phyloP scores from a whole-genome alignment of 2,888 invertebrate species.

The Idaea straminata region DNA sequence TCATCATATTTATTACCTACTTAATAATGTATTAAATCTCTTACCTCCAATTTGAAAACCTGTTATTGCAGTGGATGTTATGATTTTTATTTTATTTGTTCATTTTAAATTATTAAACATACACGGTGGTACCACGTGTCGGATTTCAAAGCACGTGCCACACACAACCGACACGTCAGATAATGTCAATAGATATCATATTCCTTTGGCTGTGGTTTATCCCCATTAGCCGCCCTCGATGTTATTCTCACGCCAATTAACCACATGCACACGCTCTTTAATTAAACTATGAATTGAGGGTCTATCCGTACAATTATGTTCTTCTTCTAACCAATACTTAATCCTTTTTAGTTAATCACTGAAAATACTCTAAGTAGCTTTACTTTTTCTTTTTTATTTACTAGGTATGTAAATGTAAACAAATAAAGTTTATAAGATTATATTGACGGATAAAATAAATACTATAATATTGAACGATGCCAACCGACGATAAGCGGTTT shows the following conservation, averaged over 20 bases:
- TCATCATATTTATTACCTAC: too few relatives aligned
- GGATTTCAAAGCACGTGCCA: neutral
- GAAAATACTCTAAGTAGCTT: neutral
- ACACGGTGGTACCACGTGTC: neutral
- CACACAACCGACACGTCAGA: neutral
- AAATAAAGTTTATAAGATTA: neutral
- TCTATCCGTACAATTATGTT: constrained; percentile 10
- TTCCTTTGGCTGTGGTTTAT: constrained; percentile 28
- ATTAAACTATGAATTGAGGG: constrained; percentile 41
- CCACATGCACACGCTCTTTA: constrained; percentile 46
- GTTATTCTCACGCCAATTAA: constrained; percentile 45
- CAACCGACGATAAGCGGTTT: constrained; percentile 1
- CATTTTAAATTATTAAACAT: constrained; percentile 10
- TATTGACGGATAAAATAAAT: neutral
- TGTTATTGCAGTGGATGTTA: neutral
- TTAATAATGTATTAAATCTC: too few relatives aligned
- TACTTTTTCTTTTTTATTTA: neutral
- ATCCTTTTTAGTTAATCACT: neutral
- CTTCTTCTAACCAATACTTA: neutral
- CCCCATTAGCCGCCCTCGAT: constrained; percentile 31
- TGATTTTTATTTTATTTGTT: constrained; percentile 18
- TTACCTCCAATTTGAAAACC: neutral
- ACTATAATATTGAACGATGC: neutral
- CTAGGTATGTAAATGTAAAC: neutral
- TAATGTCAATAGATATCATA: constrained; percentile 32